phyloP scores from a whole-genome alignment of 2,888 invertebrate genomes.

The Apamea epomidion region DNA sequence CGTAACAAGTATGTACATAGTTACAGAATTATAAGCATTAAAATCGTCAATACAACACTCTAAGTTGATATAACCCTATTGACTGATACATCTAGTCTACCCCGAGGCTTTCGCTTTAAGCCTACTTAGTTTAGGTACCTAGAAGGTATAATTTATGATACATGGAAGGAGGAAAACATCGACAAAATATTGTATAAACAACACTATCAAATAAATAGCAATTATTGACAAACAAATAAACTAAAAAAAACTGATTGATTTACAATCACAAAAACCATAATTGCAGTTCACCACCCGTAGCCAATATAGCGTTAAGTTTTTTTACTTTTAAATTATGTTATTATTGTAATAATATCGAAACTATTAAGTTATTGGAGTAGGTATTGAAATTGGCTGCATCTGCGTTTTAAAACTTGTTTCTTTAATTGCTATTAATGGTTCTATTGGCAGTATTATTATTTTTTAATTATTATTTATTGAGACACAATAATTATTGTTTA shows the following conservation, averaged over 20 bases:
- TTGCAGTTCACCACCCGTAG: slow-evolving; percentile 7
- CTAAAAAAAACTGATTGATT: slow-evolving; percentile 16
- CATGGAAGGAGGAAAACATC: not conserved
- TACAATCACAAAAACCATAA: slow-evolving; percentile 32
- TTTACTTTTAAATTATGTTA: not conserved
- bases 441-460: not conserved
- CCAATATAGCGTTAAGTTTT: not conserved
- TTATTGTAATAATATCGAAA: not conserved
- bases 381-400: slow-evolving; percentile 15
- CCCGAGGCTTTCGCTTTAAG: not conserved
- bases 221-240: slow-evolving; percentile 27
- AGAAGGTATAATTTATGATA: not conserved
- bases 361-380: slow-evolving; percentile 17
- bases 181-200: not conserved
- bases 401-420: slow-evolving; percentile 33
- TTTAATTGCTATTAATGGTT: slow-evolving; percentile 35
- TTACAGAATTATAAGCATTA: no score
- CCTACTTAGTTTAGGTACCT: not conserved
- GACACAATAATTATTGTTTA: not conserved
- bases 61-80: no score
- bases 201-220: not conserved
- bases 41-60: no score
- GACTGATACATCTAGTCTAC: no score
- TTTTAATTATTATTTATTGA: slow-evolving; percentile 13
- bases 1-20: no score